Evolutionary conservation across 2,113 vertebrate genomes (phyloP), one percentile per base, ranked within the genome.

Genomic region (Sialia sialis): DNA sequence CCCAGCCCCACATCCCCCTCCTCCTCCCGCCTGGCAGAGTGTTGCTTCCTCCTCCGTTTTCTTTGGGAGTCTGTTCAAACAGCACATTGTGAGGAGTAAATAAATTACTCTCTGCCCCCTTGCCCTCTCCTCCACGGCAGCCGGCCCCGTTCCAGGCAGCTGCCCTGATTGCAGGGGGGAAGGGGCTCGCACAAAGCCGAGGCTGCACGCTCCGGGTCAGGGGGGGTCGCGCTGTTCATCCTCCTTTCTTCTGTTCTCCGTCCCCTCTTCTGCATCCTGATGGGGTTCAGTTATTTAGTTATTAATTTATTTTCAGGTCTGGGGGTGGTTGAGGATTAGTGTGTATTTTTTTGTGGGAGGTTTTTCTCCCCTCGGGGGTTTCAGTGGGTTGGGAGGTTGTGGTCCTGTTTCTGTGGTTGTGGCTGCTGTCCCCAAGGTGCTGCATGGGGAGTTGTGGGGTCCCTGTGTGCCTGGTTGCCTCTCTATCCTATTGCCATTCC

Each of bases 81-180:
- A 98, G 96, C 96, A 98, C 97, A 98, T 98, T 98, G 97, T 98
- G 94, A 98, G 97, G 96, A 98, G 98, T 98, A 98, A 98, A 98
- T 98, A 98, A 98, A 98, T 98, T 98, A 98, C 97, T 97, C 97
- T 97, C 97, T 97, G 98, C 97, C 98, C 97, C 97, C 82, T 98
- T 98, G 98, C 98, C 98, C 98, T 97, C 97, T 97, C 97, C 95
- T 92, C 92, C 73, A 83, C 79, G 82, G 97, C 96, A 97, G 97
- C 96, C 80, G 94, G 97, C 95, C 94, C 94, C 30, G 90, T 97
- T 98, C 97, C 94, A 97, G 97, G 96, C 98, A 98, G 98, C 98
- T 98, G 98, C 97, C 97, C 88, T 83, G 87, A 96, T 97, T 94
- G 93, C 94, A 55, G 11, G 94, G 81, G 82, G 92, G 70, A 72